These are phyloP conservation scores for Sturnira hondurensis DNA, from an alignment of 2,113 vertebrate species.

Conservation along the genomic window DNA sequence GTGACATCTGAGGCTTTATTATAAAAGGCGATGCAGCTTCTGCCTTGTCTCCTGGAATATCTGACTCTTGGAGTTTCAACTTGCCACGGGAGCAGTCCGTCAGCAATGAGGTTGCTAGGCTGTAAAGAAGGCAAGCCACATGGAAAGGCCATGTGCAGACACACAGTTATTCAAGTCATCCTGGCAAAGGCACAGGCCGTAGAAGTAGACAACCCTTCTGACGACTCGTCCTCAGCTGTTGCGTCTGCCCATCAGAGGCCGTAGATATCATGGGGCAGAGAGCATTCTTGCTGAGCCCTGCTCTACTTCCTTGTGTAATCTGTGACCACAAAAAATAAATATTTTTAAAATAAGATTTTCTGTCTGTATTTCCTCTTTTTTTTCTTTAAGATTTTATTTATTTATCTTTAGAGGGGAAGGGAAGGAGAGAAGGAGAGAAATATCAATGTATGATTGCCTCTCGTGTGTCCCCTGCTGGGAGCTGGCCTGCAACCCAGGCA, in stretches of 20 bases:
- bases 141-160: not conserved
- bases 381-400: too few species aligned
- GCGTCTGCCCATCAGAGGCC: not conserved
- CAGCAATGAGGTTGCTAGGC: fast-evolving
- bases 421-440: too few species aligned
- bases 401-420: too few species aligned
- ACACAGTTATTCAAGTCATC: not conserved
- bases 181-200: not conserved
- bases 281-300: not conserved
- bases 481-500: too few species aligned
- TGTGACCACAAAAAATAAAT: not conserved
- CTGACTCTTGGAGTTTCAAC: not conserved
- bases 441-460: too few species aligned
- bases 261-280: not conserved
- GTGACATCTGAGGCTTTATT: not conserved
- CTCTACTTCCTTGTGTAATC: not conserved
- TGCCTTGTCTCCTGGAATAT: not conserved
- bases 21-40: not conserved
- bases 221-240: not conserved
- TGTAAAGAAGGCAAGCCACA: not conserved
- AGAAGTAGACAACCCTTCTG: not conserved
- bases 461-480: too few species aligned
- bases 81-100: not conserved
- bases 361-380: too few species aligned
- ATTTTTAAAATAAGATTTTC: too few species aligned